A percentile compares a stretch with the other conserved stretches of the same genome.
phyloP scores from a whole-genome alignment of 2,888 invertebrate species.

The Baccha elongata region DNA sequence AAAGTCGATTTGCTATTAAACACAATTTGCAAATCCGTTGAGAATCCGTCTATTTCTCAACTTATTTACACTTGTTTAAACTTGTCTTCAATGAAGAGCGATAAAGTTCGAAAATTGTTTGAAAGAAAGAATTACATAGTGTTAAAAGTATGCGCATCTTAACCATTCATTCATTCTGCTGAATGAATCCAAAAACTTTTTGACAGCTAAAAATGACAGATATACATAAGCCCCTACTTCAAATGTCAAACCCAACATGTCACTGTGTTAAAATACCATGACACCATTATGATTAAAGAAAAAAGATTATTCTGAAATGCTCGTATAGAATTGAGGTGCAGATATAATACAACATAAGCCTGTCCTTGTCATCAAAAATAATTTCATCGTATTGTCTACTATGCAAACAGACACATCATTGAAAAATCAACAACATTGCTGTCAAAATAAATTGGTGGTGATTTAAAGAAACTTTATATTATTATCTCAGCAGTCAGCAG shows the following conservation, averaged over 20 bases:
- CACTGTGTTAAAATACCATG: neutral
- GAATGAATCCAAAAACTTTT: too few species aligned
- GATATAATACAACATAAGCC: neutral
- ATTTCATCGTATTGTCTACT: slow-evolving; percentile 2
- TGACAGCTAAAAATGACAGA: neutral
- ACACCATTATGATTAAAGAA: neutral
- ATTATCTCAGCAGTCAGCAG: slow-evolving; percentile 42
- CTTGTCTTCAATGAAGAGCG: too few species aligned
- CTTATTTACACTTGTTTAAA: too few species aligned
- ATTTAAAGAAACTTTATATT: slow-evolving; percentile 18
- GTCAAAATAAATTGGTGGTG: slow-evolving; percentile 35
- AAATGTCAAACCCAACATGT: neutral
- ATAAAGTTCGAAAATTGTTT: too few species aligned
- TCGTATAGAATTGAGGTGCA: neutral
- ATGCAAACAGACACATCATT: neutral
- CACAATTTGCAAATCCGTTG: too few species aligned
- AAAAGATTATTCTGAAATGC: neutral
- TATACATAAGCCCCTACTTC: neutral
- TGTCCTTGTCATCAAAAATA: neutral
- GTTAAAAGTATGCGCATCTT: too few species aligned
- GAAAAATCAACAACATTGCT: slow-evolving; percentile 16
- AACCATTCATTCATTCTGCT: too few species aligned
- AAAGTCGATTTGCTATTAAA: too few species aligned
- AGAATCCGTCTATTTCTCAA: too few species aligned
- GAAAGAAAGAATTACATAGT: too few species aligned